Evolutionary conservation across 2,113 vertebrate species (phyloP).

Genomic region (Pardalotus punctatus): DNA sequence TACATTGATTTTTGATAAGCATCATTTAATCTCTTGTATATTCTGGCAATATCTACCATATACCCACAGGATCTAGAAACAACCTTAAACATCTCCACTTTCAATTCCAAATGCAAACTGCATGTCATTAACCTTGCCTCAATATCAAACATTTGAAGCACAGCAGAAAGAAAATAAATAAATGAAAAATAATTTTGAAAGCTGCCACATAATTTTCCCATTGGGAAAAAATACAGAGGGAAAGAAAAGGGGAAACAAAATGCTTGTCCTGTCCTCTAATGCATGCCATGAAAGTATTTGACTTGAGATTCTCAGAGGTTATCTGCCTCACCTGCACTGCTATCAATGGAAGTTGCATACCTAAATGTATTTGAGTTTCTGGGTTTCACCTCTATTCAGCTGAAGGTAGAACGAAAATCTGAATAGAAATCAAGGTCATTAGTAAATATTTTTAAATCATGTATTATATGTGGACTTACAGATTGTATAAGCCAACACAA

Average conservation of each 20-base stretch:
- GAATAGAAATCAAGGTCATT: neutral
- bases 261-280: neutral
- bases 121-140: slow-evolving; percentile 43
- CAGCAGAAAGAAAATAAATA: slow-evolving; percentile 26
- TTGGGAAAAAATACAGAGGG: neutral
- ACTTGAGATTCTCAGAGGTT: neutral
- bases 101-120: slow-evolving; percentile 16
- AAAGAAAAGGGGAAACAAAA: neutral
- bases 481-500: neutral
- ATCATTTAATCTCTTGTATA: slow-evolving; percentile 41
- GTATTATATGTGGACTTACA: neutral
- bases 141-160: slow-evolving; percentile 36
- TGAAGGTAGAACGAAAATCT: neutral
- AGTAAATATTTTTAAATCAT: neutral
- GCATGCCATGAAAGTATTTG: neutral
- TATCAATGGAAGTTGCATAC: neutral
- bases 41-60: slow-evolving; percentile 12
- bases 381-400: neutral
- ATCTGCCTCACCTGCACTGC: neutral
- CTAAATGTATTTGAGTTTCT: neutral
- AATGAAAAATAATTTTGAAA: slow-evolving; percentile 17
- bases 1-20: slow-evolving; percentile 31
- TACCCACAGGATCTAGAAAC: neutral
- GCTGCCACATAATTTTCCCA: neutral
- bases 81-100: slow-evolving; percentile 13